These are phyloP conservation scores for Eudyptes chrysolophus DNA, from an alignment of 2,113 vertebrate species.

Conservation along the genomic window DNA sequence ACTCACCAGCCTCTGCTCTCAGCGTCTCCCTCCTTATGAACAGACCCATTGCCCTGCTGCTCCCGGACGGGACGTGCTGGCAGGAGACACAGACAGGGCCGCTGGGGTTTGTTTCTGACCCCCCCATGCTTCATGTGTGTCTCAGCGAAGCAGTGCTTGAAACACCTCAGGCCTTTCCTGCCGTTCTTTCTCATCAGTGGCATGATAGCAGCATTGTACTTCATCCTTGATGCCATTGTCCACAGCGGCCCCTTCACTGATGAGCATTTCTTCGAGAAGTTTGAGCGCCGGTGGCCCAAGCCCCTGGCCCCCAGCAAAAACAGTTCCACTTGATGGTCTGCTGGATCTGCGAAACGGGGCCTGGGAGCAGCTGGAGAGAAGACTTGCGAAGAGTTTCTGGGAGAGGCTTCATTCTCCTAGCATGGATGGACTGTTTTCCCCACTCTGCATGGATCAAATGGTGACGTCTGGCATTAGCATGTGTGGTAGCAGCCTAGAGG, in stretches of 20 bases:
- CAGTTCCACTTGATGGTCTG: constrained; percentile 23
- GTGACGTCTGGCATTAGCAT: neutral
- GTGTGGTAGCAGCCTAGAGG: neutral
- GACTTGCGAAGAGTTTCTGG: neutral
- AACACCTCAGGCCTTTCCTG: constrained; percentile 81
- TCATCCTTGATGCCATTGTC: constrained; percentile 80
- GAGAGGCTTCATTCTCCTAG: neutral
- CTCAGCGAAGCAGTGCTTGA: constrained; percentile 71
- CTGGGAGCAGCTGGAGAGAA: neutral
- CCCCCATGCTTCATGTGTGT: neutral
- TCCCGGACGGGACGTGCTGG: neutral
- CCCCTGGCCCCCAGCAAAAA: constrained; percentile 36
- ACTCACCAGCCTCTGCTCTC: neutral
- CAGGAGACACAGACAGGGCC: neutral
- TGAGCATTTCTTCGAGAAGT: constrained; percentile 84
- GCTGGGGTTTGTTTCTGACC: neutral
- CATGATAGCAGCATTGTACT: constrained; percentile 77
- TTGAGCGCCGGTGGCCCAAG: constrained; percentile 79
- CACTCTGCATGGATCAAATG: neutral
- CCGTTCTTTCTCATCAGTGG: constrained; percentile 81
- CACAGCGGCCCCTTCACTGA: constrained; percentile 85
- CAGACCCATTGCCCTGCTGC: constrained; percentile 58
- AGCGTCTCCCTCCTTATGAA: constrained; percentile 50
- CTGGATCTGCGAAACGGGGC: neutral
- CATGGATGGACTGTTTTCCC: neutral